Conservation (phyloP, 1,140 invertebrate species). For the Zaprionus vittiger region DNA sequence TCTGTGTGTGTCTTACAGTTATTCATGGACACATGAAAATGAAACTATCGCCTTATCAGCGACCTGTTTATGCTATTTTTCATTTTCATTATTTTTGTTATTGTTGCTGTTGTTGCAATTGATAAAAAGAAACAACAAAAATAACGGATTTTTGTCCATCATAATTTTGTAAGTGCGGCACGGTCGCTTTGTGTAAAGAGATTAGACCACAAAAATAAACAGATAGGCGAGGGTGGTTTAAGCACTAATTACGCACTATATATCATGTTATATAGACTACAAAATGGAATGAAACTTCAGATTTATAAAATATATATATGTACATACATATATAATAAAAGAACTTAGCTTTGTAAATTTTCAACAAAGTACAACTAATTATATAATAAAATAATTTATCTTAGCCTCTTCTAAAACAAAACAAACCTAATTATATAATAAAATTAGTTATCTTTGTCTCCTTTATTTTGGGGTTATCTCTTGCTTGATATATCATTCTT, state of each 20-base stretch:
- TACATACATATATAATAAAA: conserved; percentile 1
- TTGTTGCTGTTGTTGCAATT: conserved; percentile 30
- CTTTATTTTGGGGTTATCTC: not conserved
- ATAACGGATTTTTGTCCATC: conserved; percentile 34
- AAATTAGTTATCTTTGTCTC: not conserved
- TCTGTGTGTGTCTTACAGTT: conserved; percentile 13
- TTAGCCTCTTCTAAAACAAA: not conserved
- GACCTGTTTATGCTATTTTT: conserved; percentile 65
- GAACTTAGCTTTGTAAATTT: not conserved
- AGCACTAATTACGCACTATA: not conserved
- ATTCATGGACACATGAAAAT: conserved; percentile 32
- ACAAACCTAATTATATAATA: not conserved
- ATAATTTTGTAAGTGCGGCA: conserved; percentile 38
- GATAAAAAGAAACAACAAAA: conserved; percentile 56
- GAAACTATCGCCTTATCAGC: conserved; percentile 60
- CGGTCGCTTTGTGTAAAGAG: conserved; percentile 38
- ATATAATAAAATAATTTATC: not conserved
- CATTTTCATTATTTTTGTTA: conserved; percentile 40
- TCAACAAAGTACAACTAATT: not conserved
- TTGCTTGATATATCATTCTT: not conserved
- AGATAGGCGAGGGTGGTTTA: conserved; percentile 20
- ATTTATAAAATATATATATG: not conserved
- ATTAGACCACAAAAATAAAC: conserved; percentile 37
- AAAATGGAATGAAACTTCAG: not conserved
- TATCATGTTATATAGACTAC: not conserved